Conservation (phyloP, 2,797 vertebrate genomes). For the Hippopotamyrus pictus region DNA sequence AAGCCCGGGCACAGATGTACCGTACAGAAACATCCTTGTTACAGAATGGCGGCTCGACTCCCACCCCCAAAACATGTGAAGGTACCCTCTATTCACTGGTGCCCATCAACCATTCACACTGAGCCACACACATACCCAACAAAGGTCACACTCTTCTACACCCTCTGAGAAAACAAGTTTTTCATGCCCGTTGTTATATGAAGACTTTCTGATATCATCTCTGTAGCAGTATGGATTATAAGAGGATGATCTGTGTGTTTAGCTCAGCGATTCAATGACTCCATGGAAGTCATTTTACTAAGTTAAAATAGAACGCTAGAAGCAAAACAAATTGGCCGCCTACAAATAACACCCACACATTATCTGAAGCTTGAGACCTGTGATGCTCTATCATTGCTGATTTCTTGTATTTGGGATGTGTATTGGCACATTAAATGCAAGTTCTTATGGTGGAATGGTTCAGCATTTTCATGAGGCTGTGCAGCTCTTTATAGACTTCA, state of each 20-base stretch:
- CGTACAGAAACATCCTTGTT: slow-evolving; percentile 79
- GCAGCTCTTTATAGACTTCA: background rate
- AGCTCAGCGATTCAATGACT: background rate
- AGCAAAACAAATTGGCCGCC: background rate
- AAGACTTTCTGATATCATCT: background rate
- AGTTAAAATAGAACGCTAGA: background rate
- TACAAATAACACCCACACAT: background rate
- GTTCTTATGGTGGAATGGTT: background rate
- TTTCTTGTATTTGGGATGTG: background rate
- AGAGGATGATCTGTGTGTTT: background rate
- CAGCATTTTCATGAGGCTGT: background rate
- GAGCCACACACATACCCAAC: slow-evolving; percentile 24
- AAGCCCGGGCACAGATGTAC: slow-evolving; percentile 81
- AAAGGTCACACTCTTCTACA: background rate
- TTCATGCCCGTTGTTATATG: background rate
- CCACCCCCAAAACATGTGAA: slow-evolving; percentile 63
- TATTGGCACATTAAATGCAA: background rate
- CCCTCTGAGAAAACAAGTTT: background rate
- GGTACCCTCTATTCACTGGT: slow-evolving; percentile 64
- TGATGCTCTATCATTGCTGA: background rate
- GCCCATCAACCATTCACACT: slow-evolving; percentile 59
- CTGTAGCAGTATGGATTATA: background rate
- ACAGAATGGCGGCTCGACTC: slow-evolving; percentile 68
- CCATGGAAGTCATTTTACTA: background rate
- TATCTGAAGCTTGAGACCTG: background rate